Base-by-base conservation (phyloP, 2,797 vertebrate species). In the Emys orbicularis region DNA sequence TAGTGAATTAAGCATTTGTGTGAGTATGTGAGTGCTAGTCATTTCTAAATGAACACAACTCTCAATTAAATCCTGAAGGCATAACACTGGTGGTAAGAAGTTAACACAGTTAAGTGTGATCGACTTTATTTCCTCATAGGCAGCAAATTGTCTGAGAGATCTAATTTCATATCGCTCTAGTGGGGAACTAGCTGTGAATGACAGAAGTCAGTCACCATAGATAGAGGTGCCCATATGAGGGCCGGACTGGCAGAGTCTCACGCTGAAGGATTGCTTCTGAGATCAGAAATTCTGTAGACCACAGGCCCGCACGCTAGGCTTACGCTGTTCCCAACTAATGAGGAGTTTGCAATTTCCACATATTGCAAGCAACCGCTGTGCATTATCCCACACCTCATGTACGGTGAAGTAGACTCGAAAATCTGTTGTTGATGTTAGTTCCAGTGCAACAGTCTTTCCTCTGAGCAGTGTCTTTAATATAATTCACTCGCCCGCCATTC, bases 1-100 rank as follows among this genome's bases (percentile, higher is more conserved):
- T 77, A 29, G 87, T 97, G 95, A 97, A 97, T 95, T 47, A 74
- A 56, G 61, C 37, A 37, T 87, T 95, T 97, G 96, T 94, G 16
- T 50, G 23, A 82, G 23, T 41, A 83, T 81, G 89, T 94, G 87
- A 95, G 77, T 44, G n/a, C 61, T 81, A 9, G 44, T 88, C 88
- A 95, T 95, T 85, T 31, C 34, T 34, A 15, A 16, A 49, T 13
- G 87, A 91, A 96, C 87, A 85, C 89, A 92, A 91, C 83, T 49
- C 93, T 56, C 90, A 93, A 95, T 47, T 85, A 65, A 50, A 57
- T 90, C 57, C 72, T 27, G 90, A 65, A 85, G 91, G 93, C 54
- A 44, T 54, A 87, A 92, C 90, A 34, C 57, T 25, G 54, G 27
- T 65, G 90, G 82, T 15, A 34, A 95, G 84, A 83, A 27, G 61